Evolutionary conservation across 2,113 vertebrate genomes (phyloP), one percentile per base, ranked within the genome.

Genomic region (Neolamprologus falcicula): DNA sequence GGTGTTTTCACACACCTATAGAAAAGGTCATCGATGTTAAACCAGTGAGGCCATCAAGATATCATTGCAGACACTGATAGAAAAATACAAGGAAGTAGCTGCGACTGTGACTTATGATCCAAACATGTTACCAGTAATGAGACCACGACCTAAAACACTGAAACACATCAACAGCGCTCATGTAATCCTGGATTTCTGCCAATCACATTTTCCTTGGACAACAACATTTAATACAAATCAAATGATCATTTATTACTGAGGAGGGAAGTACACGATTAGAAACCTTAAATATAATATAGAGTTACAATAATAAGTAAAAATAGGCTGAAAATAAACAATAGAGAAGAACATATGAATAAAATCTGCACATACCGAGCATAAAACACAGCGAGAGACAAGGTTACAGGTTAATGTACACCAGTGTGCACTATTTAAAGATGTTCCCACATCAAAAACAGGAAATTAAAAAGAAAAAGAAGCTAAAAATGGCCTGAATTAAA

Each of bases 401-500:
- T 31, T 61, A 10, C 16, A 61, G 5, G 28, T 0, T 9, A 61
- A 33, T 14, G 54, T 17, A 61, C 9, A 33, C 7, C 10, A 16
- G 80, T 47, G 42, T 47, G 68, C 28, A 63, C 73, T 16, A 83
- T 52, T 80, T 24, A 83, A 53, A 19, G 35, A 52, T 40, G n/a
- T 19, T 71, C 11, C 6, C 52, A 9, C 47, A 90, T 82, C 55
- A 82, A 84, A 86, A 50, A 24, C 19, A 11, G 2, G 0, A n/a
- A n/a, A 24, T 55, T 24, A 55, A 55, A 24, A 55, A 24, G 21
- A 55, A 5, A 28, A 16, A 71, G 8, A 80, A 19, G 12, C 19
- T 7, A 79, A 53, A 55, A 82, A 71, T 45, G 57, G 63, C n/a
- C 7, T 79, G 35, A n/a, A 90, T 55, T 11, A 80, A 79, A 79